These are phyloP conservation scores for Melanotus villosus DNA, from an alignment of 2,888 invertebrate species.

Conservation along the genomic window DNA sequence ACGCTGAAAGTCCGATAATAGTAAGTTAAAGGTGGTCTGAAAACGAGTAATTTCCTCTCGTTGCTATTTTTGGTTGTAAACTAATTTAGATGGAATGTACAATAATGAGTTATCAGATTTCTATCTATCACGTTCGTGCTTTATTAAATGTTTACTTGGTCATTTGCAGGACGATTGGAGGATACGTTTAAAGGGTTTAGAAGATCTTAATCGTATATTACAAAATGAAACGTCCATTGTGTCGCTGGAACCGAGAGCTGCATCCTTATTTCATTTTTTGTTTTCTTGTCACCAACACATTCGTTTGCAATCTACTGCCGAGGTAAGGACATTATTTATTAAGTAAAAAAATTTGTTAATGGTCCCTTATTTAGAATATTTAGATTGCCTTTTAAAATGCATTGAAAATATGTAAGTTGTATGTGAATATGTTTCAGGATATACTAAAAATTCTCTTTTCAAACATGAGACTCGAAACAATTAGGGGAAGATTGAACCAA, in stretches of 20 bases:
- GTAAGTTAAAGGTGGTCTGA: background rate
- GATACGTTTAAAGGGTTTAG: slow-evolving; percentile 72
- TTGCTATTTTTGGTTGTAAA: background rate
- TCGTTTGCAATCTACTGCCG: slow-evolving; percentile 55
- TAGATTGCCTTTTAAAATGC: too few species aligned
- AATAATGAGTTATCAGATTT: too few species aligned
- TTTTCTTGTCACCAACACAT: slow-evolving; percentile 75
- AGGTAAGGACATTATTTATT: slow-evolving; percentile 51
- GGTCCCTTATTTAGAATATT: too few species aligned
- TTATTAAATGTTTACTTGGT: too few species aligned
- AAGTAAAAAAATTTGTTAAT: background rate
- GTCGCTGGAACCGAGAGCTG: slow-evolving; percentile 74
- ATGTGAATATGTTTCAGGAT: slow-evolving; percentile 53
- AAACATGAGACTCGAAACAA: slow-evolving; percentile 59
- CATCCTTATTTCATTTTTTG: slow-evolving; percentile 75
- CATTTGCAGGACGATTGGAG: slow-evolving; percentile 73
- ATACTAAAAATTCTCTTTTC: slow-evolving; percentile 59
- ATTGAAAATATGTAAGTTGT: too few species aligned
- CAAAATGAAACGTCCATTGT: slow-evolving; percentile 70
- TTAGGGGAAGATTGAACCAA: slow-evolving; percentile 66
- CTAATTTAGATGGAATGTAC: too few species aligned
- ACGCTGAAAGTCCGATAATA: background rate
- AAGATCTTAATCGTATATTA: slow-evolving; percentile 72
- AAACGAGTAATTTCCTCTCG: background rate
- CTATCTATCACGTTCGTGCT: too few species aligned